Base-by-base conservation (phyloP, 2,797 vertebrate genomes). In the Fringilla coelebs region DNA sequence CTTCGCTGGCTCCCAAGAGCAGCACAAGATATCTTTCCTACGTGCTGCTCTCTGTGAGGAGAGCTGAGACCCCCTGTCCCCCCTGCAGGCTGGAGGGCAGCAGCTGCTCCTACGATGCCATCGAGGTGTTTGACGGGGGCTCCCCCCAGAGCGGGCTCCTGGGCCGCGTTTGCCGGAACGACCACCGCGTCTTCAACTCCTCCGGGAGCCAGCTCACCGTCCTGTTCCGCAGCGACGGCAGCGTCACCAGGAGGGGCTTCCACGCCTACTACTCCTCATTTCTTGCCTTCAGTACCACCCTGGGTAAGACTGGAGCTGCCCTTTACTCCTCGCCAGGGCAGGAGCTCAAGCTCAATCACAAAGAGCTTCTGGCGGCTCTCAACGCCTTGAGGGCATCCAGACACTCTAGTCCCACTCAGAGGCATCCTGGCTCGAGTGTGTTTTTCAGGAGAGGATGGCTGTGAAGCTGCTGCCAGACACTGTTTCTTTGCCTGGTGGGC, bases 271-370 rank as follows among this genome's bases (percentile, higher is more conserved):
- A 89, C 82, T 75, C 32, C 3, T 86, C 77, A 1, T 51, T 79
- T 38, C 10, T 7, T 3, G 2, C 5, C 52, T 71, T 7, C 7
- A 2, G 0, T 1, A 43, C 26, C 41, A 87, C 86, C 1, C 0
- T 4, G 13, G 78, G 93, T 89, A 71, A 61, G 77, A 6, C 13
- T 26, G 16, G n/a, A 74, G 25, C 21, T 14, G 5, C 43, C 11
- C 60, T 52, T 41, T 17, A 2, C 5, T 41, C 43, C 13, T 40
- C 2, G 1, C 34, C n/a, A 26, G 43, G 28, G 8, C 16, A 48
- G 31, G 41, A 38, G 20, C 17, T 10, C 65, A 43, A 21, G 31
- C 5, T 41, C 31, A 28, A 3, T 45, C 21, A 12, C 26, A 17
- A 38, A 54, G 48, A 31, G 24, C 6, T 71, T 65, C 84, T 51